These are phyloP conservation scores for Choloepus didactylus DNA, from an alignment of 2,797 vertebrate genomes.

Conservation along the genomic window DNA sequence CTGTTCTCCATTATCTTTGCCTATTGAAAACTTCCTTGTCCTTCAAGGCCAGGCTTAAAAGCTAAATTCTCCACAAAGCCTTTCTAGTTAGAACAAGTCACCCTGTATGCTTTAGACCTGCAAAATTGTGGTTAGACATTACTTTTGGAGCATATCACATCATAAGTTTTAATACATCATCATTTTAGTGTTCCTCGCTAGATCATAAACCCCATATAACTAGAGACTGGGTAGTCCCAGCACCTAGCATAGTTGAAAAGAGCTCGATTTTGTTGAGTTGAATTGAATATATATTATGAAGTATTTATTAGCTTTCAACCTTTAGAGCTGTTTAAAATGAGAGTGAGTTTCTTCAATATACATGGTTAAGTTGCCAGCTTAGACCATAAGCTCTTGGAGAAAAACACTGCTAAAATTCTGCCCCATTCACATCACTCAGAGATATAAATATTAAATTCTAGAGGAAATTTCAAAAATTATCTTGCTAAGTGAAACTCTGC, in stretches of 20 bases:
- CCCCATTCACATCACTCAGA: constrained; percentile 41
- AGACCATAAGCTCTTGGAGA: constrained; percentile 43
- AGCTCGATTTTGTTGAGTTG: background rate
- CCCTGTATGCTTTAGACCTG: background rate
- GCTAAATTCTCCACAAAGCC: background rate
- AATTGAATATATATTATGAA: constrained; percentile 20
- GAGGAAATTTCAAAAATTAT: background rate
- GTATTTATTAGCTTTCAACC: background rate
- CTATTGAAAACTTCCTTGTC: background rate
- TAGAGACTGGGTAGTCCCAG: background rate
- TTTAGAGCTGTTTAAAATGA: constrained; percentile 44
- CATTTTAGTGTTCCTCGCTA: constrained; percentile 14
- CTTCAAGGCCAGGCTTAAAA: constrained; percentile 38
- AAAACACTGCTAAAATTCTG: constrained; percentile 42
- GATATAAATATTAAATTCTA: constrained; percentile 33
- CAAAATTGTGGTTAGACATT: constrained; percentile 28
- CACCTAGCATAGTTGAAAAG: constrained; percentile 19
- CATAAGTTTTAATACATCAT: background rate
- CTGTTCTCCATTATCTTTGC: background rate
- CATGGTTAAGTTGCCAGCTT: background rate
- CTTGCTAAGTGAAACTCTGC: constrained; percentile 26
- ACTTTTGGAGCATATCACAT: background rate
- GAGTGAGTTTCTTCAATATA: constrained; percentile 27
- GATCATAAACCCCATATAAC: constrained; percentile 19
- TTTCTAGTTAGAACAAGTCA: background rate